Conservation (phyloP, 2,888 invertebrate genomes). For the Bruchidius siliquastri region DNA sequence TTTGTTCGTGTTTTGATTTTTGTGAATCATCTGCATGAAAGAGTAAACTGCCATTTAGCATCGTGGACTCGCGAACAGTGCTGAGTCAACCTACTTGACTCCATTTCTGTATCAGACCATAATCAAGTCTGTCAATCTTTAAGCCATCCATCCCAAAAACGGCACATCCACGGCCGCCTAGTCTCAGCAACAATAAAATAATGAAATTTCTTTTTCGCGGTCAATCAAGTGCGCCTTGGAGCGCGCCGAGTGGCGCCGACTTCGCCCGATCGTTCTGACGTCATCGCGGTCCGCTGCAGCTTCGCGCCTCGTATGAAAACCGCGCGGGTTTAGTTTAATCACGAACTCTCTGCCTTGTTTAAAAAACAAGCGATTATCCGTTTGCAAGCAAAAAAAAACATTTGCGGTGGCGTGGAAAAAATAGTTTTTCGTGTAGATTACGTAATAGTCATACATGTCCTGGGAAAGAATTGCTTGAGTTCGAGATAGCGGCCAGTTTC, state of each 20-base stretch:
- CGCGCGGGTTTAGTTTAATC: conserved; percentile 20
- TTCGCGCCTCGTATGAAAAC: conserved; percentile 17
- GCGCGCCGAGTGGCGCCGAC: neutral
- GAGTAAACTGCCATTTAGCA: no score
- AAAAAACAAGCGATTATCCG: neutral
- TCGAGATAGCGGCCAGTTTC: neutral
- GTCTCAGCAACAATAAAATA: neutral
- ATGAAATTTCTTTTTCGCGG: neutral
- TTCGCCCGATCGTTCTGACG: neutral
- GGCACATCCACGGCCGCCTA: neutral
- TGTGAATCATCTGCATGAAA: no score
- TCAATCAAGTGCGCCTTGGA: neutral
- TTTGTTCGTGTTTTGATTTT: no score
- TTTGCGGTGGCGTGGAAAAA: neutral
- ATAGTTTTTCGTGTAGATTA: neutral
- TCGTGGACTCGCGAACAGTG: no score
- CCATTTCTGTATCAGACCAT: neutral
- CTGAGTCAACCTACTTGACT: no score
- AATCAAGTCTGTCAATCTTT: neutral
- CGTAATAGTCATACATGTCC: neutral
- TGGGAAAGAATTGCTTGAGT: neutral
- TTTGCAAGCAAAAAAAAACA: neutral
- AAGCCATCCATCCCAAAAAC: neutral
- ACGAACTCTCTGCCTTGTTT: conserved; percentile 9
- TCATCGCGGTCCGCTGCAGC: conserved; percentile 1